A percentile compares a stretch with the other conserved stretches of the same genome.
phyloP scores from a whole-genome alignment of 2,888 invertebrate species.

The Hartigia nigra region DNA sequence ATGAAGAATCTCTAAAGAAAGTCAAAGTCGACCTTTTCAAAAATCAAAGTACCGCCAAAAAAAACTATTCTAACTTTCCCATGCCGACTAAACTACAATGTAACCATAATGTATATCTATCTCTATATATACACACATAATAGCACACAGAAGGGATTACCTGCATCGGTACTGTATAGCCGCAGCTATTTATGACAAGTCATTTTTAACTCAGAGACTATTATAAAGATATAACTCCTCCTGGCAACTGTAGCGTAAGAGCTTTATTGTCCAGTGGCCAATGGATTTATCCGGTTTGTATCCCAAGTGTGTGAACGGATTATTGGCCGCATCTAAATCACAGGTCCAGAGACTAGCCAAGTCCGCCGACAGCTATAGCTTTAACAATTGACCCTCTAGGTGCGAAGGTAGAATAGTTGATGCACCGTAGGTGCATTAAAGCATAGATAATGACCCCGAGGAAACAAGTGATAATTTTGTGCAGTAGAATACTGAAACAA shows the following conservation, averaged over 20 bases:
- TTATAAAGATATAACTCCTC: constrained; percentile 19
- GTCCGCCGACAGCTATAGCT: background rate
- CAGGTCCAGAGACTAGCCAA: constrained; percentile 5
- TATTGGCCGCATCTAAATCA: constrained; percentile 22
- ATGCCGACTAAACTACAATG: background rate
- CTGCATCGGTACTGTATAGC: background rate
- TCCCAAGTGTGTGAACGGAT: constrained; percentile 19
- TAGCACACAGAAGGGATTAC: background rate
- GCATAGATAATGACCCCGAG: too few species aligned
- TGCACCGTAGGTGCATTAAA: background rate
- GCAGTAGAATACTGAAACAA: too few species aligned
- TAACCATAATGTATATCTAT: background rate
- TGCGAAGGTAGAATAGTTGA: background rate
- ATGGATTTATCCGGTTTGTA: constrained; percentile 1
- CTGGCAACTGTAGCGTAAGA: constrained; percentile 23
- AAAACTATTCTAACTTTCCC: background rate
- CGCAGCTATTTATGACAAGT: background rate
- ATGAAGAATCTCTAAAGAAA: background rate
- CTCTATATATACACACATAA: background rate
- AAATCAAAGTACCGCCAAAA: background rate
- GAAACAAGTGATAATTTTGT: too few species aligned
- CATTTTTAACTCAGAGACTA: constrained; percentile 13
- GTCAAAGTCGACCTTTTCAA: background rate
- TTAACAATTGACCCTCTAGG: background rate
- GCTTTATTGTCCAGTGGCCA: constrained; percentile 14